Conservation (phyloP, 2,888 invertebrate species). For the Thyatira batis region DNA sequence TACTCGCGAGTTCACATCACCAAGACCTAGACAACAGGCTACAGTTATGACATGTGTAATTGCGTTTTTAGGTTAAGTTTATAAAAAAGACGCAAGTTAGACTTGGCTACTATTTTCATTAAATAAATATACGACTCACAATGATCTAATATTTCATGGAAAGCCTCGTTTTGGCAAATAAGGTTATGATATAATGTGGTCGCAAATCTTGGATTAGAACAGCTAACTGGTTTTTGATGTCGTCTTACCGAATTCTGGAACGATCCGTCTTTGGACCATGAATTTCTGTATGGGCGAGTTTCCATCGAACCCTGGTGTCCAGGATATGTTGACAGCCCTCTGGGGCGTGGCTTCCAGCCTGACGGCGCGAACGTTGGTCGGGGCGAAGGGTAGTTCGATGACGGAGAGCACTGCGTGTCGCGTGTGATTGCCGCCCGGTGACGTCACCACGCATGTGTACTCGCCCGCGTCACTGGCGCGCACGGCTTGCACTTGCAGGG, state of each 20-base stretch:
- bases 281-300: slow-evolving; percentile 97
- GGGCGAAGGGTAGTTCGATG: slow-evolving; percentile 97
- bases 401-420: slow-evolving; percentile 90
- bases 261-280: slow-evolving; percentile 94
- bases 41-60: not conserved
- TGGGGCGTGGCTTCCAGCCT: slow-evolving; percentile 85
- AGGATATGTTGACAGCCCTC: slow-evolving; percentile 93
- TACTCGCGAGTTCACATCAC: not conserved
- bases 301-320: slow-evolving; percentile 98
- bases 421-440: slow-evolving; percentile 96
- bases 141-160: no score
- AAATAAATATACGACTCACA: no score
- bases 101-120: no score
- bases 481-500: slow-evolving; percentile 93
- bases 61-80: not conserved
- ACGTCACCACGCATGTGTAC: slow-evolving; percentile 95
- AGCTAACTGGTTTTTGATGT: no score
- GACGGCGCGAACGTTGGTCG: slow-evolving; percentile 91
- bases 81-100: no score
- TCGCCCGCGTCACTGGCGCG: slow-evolving; percentile 96
- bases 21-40: not conserved
- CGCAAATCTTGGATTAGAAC: no score
- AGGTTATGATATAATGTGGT: no score
- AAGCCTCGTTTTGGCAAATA: no score
- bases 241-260: slow-evolving; percentile 92